phyloP scores from a whole-genome alignment of 2,113 vertebrate genomes.

The Sialia sialis region DNA sequence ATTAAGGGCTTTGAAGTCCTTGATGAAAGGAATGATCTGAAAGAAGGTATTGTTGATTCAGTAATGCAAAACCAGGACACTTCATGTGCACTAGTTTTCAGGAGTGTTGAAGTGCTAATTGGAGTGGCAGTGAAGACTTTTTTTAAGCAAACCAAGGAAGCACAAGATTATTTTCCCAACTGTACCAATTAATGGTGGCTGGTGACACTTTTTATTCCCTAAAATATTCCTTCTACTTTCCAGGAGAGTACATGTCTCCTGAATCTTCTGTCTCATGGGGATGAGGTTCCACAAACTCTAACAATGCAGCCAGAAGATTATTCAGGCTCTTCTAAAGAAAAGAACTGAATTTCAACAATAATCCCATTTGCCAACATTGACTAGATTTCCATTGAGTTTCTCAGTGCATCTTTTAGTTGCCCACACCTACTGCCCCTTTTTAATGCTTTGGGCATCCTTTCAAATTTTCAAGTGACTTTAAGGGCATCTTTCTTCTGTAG shows the following conservation, averaged over 20 bases:
- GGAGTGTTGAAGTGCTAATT: background rate
- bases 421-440: background rate
- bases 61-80: background rate
- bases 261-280: background rate
- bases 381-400: background rate
- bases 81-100: background rate
- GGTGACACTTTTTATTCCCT: background rate
- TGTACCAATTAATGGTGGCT: background rate
- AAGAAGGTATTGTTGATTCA: background rate
- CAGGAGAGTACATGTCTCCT: background rate
- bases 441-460: background rate
- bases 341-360: background rate
- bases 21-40: background rate
- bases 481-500: background rate
- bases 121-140: background rate
- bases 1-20: constrained; percentile 30
- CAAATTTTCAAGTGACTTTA: background rate
- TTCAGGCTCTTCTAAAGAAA: background rate
- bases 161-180: background rate
- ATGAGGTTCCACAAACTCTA: background rate
- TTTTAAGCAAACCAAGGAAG: background rate
- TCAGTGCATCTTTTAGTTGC: background rate
- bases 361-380: background rate
- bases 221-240: background rate
- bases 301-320: background rate